These are phyloP conservation scores for Gallinago media DNA, from an alignment of 2,113 vertebrate genomes.

Conservation along the genomic window DNA sequence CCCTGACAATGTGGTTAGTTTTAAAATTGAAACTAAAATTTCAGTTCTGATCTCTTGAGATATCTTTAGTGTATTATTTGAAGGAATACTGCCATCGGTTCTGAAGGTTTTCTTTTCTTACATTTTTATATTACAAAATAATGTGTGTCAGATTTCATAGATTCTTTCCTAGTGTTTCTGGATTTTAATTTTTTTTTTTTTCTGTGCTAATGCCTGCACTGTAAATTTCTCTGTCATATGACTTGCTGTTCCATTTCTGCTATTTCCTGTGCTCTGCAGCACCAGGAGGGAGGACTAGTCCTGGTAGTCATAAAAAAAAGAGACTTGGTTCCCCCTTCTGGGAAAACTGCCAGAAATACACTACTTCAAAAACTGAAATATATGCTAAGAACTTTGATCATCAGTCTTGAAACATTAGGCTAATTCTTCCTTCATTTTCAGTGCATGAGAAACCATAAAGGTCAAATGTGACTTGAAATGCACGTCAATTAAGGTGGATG, in stretches of 20 bases:
- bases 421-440: slow-evolving; percentile 59
- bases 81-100: not conserved
- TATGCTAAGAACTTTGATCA: slow-evolving; percentile 51
- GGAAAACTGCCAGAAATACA: slow-evolving; percentile 42
- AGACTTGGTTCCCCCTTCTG: slow-evolving; percentile 48
- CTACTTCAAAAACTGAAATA: slow-evolving; percentile 57
- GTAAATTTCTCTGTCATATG: not conserved
- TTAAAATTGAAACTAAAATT: not conserved
- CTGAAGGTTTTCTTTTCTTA: not conserved
- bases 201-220: not conserved
- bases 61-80: not conserved
- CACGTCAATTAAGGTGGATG: slow-evolving; percentile 31
- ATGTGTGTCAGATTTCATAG: not conserved
- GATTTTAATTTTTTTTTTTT: not conserved
- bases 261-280: not conserved
- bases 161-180: not conserved
- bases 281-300: not conserved
- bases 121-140: not conserved
- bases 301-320: not conserved
- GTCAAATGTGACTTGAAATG: slow-evolving; percentile 49
- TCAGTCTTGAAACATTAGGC: slow-evolving; percentile 49
- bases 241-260: not conserved
- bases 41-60: not conserved
- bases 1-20: not conserved
- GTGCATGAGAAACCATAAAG: slow-evolving; percentile 22